phyloP scores from a whole-genome alignment of 23 tunicate species.

The Oikopleura dioica region DNA sequence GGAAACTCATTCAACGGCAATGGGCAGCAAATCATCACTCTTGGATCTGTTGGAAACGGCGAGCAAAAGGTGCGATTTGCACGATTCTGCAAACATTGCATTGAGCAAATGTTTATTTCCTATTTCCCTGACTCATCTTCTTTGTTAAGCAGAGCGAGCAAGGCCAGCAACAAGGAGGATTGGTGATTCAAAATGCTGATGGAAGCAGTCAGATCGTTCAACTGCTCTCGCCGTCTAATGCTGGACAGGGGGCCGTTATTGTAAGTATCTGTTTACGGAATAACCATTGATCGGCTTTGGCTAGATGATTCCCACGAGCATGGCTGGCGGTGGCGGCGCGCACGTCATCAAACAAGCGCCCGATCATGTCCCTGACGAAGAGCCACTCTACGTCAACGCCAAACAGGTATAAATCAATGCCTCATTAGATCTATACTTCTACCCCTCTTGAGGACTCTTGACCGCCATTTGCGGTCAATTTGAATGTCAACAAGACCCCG shows the following conservation, averaged over 20 bases:
- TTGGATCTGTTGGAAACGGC: background rate
- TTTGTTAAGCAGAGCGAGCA: too few relatives aligned
- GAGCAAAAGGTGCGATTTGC: background rate
- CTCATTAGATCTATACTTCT: too few relatives aligned
- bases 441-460: background rate
- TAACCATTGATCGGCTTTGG: background rate
- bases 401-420: constrained; percentile 38
- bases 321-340: constrained; percentile 14
- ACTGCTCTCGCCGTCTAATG: background rate
- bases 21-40: constrained; percentile 11
- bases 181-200: constrained; percentile 12
- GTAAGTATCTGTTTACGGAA: background rate
- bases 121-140: too few relatives aligned
- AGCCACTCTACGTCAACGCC: constrained; percentile 91
- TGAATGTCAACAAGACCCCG: too few relatives aligned
- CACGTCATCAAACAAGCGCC: constrained; percentile 15
- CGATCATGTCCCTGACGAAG: constrained; percentile 71
- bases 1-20: background rate
- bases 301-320: constrained; percentile 11
- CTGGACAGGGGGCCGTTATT: background rate
- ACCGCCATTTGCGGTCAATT: background rate
- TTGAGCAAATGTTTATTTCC: too few relatives aligned
- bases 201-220: constrained; percentile 11
- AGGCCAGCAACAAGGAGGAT: background rate
- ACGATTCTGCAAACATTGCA: too few relatives aligned